These are phyloP conservation scores for Augochlora pura DNA, from an alignment of 1,140 invertebrate genomes.

Conservation along the genomic window DNA sequence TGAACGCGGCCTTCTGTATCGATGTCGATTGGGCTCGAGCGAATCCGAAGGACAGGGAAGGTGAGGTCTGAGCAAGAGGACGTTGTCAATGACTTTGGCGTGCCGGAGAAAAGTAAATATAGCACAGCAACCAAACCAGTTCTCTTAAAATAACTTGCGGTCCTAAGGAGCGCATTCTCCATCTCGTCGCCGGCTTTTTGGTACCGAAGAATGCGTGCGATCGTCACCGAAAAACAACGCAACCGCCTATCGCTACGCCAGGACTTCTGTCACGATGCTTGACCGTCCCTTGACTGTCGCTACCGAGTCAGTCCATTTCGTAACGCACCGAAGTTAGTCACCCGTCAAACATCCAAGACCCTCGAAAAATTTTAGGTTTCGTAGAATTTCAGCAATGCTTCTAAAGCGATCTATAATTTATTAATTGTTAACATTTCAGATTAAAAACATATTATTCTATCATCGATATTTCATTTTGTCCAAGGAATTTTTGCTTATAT, in stretches of 20 bases:
- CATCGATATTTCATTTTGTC: too few relatives aligned
- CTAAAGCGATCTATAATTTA: too few relatives aligned
- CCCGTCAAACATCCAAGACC: too few relatives aligned
- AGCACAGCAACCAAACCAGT: slow-evolving; percentile 73
- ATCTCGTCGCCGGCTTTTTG: slow-evolving; percentile 62
- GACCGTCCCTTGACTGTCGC: background rate
- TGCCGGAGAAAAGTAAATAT: slow-evolving; percentile 73
- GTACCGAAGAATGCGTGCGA: slow-evolving; percentile 49
- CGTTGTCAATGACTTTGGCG: slow-evolving; percentile 67
- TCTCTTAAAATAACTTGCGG: slow-evolving; percentile 75
- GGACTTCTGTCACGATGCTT: background rate
- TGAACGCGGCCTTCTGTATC: background rate
- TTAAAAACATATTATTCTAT: too few relatives aligned
- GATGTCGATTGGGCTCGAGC: slow-evolving; percentile 9
- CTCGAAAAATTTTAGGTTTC: too few relatives aligned
- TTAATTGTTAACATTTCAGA: too few relatives aligned
- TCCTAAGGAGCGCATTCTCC: slow-evolving; percentile 68
- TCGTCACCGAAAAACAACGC: slow-evolving; percentile 40
- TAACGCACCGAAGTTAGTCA: too few relatives aligned
- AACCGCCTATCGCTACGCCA: background rate
- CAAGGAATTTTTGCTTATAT: too few relatives aligned
- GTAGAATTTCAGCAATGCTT: too few relatives aligned
- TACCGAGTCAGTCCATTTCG: background rate
- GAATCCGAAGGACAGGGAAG: slow-evolving; percentile 48
- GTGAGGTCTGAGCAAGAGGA: slow-evolving; percentile 45